These are phyloP conservation scores for Grus americana DNA, from an alignment of 2,113 vertebrate species.

Conservation along the genomic window DNA sequence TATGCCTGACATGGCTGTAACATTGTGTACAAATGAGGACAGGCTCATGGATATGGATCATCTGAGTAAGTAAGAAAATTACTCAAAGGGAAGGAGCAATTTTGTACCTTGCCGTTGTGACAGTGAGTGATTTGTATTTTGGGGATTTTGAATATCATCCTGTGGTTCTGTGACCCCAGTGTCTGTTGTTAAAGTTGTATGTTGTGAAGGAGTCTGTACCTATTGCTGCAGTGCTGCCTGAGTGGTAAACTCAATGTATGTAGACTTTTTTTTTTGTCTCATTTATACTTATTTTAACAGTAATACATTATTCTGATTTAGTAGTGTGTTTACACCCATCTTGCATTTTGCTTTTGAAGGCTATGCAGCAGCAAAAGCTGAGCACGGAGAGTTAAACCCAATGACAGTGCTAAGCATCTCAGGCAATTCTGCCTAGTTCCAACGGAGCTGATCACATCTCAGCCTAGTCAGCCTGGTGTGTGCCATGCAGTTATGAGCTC, in stretches of 20 bases:
- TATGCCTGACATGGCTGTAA: neutral
- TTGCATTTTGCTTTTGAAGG: neutral
- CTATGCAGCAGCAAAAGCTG: neutral
- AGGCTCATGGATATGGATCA: neutral
- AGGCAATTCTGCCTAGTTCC: neutral
- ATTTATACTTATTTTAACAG: neutral
- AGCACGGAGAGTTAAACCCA: neutral
- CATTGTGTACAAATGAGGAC: neutral
- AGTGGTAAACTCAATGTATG: neutral
- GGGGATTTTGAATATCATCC: neutral
- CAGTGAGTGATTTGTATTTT: neutral
- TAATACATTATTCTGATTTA: neutral
- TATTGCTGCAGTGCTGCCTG: neutral
- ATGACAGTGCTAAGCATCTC: neutral
- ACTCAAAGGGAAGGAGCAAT: neutral
- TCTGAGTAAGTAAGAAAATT: neutral
- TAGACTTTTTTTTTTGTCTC: neutral
- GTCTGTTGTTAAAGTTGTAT: neutral
- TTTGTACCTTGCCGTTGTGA: neutral
- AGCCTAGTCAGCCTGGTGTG: neutral
- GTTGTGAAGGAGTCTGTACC: neutral
- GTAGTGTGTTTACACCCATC: neutral
- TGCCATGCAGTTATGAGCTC: neutral
- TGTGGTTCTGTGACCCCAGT: neutral
- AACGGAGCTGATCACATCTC: neutral